phyloP scores from a whole-genome alignment of 2,888 invertebrate species.

The Lobophora halterata region DNA sequence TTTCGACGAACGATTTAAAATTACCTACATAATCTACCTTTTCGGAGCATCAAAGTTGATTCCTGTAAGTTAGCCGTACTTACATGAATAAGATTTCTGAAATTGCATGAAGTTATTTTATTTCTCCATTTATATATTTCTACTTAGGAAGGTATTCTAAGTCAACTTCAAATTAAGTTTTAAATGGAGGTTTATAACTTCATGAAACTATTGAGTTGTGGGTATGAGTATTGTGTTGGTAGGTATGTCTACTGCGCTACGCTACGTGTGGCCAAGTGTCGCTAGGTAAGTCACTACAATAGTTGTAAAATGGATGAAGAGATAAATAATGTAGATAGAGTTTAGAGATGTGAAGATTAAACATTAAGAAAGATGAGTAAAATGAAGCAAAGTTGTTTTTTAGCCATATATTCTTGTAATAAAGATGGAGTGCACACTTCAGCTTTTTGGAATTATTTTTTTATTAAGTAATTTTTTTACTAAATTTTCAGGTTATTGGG shows the following conservation, averaged over 20 bases:
- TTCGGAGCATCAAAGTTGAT: slow-evolving; percentile 4
- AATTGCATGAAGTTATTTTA: slow-evolving; percentile 33
- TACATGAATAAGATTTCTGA: slow-evolving; percentile 4
- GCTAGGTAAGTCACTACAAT: slow-evolving; percentile 8
- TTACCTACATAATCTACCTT: too few species aligned
- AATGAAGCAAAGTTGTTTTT: too few species aligned
- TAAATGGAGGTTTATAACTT: slow-evolving; percentile 17
- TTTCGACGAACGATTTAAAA: too few species aligned
- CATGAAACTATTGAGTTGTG: slow-evolving; percentile 27
- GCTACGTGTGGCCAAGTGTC: slow-evolving; percentile 27
- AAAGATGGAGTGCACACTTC: too few species aligned
- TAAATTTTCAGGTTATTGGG: neutral
- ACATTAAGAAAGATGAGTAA: too few species aligned
- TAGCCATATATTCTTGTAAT: too few species aligned
- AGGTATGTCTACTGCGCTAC: slow-evolving; percentile 25
- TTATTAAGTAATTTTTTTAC: slow-evolving; percentile 5
- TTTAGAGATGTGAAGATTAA: too few species aligned
- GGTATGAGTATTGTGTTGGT: slow-evolving; percentile 26
- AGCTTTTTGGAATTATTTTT: too few species aligned
- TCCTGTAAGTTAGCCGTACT: slow-evolving; percentile 37
- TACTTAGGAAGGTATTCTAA: too few species aligned
- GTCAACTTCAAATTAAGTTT: too few species aligned
- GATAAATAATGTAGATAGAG: slow-evolving; percentile 2
- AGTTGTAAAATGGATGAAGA: slow-evolving; percentile 6
- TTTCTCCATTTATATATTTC: neutral